Base-by-base conservation (phyloP, 2,888 invertebrate species). In the Perizoma affinitatum region DNA sequence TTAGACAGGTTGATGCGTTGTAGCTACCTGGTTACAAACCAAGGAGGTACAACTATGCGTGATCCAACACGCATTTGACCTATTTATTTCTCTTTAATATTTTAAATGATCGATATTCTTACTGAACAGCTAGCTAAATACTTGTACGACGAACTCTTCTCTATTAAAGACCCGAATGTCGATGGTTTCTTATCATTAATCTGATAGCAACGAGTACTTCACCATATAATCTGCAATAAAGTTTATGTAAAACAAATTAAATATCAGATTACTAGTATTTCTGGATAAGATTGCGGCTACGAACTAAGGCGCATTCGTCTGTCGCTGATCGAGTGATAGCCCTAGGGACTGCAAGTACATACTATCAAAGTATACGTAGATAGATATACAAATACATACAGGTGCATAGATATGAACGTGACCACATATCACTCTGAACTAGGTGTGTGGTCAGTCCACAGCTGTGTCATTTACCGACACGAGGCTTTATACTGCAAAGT, bases 381-480 rank as follows among this genome's bases (percentile, higher is more conserved):
- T 42, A 65, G 50, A 58, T 67, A 69, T 58, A 63, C 56, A 22
- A 22, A 22, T 22, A 22, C 22, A 22, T 22, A 22, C 22, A 71
- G 57, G 60, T 63, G 60, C 69, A 61, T 46, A 45, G 45, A 49
- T 58, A 47, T 54, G 54, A 69, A 72, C 65, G 67, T 74, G 73
- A 79, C 76, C 76, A 74, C 78, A 80, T 79, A 78, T 81, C 73
- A 76, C 63, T 65, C 64, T 59, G 72, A 67, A 71, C 76, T 69
- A 76, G 73, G 75, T 78, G 83, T 86, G 84, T 81, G 84, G 83
- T 82, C 82, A 83, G 71, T 78, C 78, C 75, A 76, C 85, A 84
- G 82, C 83, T 84, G 86, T 58, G 58, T 55, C 48, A 47, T 54
- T 45, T 63, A 45, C 55, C 58, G 58, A 58, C 58, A 55, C 70